phyloP scores from a whole-genome alignment of 2,113 vertebrate genomes.

The Archocentrus centrarchus region DNA sequence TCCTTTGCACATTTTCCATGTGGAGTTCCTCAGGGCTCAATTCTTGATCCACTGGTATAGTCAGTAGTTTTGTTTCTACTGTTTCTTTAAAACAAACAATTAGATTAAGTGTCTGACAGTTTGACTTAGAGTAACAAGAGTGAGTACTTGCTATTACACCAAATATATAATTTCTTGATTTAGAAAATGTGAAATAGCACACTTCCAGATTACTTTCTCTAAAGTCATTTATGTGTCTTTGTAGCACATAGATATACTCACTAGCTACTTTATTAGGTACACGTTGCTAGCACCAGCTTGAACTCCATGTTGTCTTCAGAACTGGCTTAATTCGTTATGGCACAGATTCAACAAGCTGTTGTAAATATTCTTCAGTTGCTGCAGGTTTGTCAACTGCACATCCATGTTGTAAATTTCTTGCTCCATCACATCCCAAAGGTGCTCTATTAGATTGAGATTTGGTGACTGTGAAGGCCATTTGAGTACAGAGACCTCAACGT shows the following conservation, averaged over 20 bases:
- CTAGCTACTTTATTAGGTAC: neutral
- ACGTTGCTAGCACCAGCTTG: neutral
- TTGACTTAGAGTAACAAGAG: neutral
- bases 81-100: neutral
- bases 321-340: neutral
- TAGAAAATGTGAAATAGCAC: neutral
- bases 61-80: neutral
- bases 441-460: neutral
- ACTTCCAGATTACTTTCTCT: neutral
- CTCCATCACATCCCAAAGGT: neutral
- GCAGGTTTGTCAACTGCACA: neutral
- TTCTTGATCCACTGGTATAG: neutral
- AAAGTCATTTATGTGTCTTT: neutral
- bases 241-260: neutral
- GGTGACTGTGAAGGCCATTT: neutral
- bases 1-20: no score
- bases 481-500: neutral
- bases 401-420: neutral
- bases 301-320: neutral
- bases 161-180: neutral
- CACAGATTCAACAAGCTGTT: neutral
- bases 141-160: neutral
- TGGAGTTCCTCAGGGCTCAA: no score
- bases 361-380: neutral
- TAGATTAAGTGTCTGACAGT: neutral